phyloP scores from a whole-genome alignment of 1,140 invertebrate genomes.

The Holotrichia oblita region DNA sequence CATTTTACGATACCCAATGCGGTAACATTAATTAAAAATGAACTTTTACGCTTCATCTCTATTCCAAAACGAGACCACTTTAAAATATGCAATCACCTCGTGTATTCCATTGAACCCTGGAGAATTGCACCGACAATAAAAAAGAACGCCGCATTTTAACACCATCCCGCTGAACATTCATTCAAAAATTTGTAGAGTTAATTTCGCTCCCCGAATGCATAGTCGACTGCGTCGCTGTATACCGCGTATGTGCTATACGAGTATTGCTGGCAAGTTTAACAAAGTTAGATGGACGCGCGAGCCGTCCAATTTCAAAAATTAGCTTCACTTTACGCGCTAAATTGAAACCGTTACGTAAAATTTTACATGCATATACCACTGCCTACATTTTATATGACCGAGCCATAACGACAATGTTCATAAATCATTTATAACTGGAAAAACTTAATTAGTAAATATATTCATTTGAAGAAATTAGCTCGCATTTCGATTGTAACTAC shows the following conservation, averaged over 20 bases:
- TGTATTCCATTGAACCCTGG: neutral
- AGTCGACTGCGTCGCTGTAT: neutral
- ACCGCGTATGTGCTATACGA: neutral
- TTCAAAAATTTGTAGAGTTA: slow-evolving; percentile 2
- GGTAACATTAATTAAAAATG: too few relatives aligned
- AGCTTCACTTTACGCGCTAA: neutral
- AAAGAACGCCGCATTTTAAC: neutral
- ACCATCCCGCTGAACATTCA: neutral
- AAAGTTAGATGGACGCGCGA: neutral
- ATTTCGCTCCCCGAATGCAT: neutral
- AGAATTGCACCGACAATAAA: neutral
- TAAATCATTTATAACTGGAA: neutral
- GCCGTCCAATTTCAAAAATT: neutral
- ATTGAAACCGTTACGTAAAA: slow-evolving; percentile 6
- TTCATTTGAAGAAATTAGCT: slow-evolving; percentile 1
- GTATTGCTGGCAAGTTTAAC: neutral
- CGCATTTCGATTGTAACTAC: neutral
- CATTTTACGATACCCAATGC: too few relatives aligned
- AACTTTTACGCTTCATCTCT: neutral
- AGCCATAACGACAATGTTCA: neutral
- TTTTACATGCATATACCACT: neutral
- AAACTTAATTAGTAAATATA: slow-evolving; percentile 9
- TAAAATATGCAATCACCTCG: neutral
- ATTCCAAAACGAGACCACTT: neutral
- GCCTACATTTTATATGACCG: neutral